Evolutionary conservation across 2,888 invertebrate species (phyloP), one percentile per base, ranked within the genome.

Genomic region (Acholoe squamosa): DNA sequence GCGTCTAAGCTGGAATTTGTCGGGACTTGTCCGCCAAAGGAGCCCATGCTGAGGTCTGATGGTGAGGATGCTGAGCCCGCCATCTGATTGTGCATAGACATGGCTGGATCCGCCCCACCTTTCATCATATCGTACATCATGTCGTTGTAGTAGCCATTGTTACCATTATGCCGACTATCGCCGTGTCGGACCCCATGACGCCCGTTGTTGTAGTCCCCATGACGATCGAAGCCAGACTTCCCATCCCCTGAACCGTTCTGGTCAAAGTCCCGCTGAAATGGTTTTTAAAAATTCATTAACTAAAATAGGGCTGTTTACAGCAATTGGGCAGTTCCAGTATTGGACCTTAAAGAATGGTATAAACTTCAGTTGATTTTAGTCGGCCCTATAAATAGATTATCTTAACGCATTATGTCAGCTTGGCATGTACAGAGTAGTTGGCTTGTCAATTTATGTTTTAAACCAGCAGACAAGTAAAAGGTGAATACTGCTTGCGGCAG

Each of bases 221-320:
- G 76, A 25, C 76, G 76, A 31, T 80, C 43, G 3, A 12, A 19
- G n/a, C 86, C 52, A n/a, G 31, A 3, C 25, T 86, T 86, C 7
- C 86, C 52, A 86, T 86, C 86, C 51, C 86, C 86, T 25, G 86
- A 52, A n/a, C 86, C 86, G 54, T 86, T 86, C 56, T 86, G 86
- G 16, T 86, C 86, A 52, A 86, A 86, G n/a, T 86, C 86, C 10
- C 86, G 52, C 86, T 86, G 86, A 52, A 86, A 86, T 31, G 71
- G 61, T 1, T 54, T 14, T 54, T n/a, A n/a, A n/a, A n/a, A n/a
- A n/a, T n/a, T n/a, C n/a, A n/a, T n/a, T n/a, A n/a, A n/a, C n/a
- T n/a, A n/a, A n/a, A n/a, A n/a, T n/a, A n/a, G n/a, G n/a, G n/a
- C n/a, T n/a, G n/a, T n/a, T n/a, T n/a, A n/a, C n/a, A n/a, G n/a